phyloP scores from a whole-genome alignment of 2,888 invertebrate species.

The Trachelus troglodyta region DNA sequence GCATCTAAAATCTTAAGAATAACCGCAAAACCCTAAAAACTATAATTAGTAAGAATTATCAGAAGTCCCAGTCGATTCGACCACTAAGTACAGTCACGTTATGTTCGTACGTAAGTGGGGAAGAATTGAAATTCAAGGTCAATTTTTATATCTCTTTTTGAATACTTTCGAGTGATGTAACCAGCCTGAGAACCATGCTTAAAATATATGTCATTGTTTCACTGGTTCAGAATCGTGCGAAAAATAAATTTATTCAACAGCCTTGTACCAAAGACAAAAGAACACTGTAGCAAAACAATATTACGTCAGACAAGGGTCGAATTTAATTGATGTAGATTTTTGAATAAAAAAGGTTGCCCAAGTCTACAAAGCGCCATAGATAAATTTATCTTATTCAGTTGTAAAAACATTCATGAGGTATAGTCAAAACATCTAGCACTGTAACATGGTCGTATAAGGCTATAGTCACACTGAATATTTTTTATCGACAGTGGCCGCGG shows the following conservation, averaged over 20 bases:
- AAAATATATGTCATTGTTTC: background rate
- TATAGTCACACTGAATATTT: background rate
- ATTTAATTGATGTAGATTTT: background rate
- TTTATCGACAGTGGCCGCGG: background rate
- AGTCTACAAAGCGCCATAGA: background rate
- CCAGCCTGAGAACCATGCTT: background rate
- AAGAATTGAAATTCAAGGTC: background rate
- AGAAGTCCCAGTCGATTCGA: background rate
- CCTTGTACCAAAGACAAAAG: background rate
- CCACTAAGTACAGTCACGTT: background rate
- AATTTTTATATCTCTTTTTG: background rate
- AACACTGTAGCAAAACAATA: background rate
- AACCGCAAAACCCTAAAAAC: no score
- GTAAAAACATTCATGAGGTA: background rate
- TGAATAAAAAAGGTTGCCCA: background rate
- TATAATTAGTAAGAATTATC: background rate
- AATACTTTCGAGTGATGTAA: background rate
- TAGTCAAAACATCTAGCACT: background rate
- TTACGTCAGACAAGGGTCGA: background rate
- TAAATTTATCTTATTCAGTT: background rate
- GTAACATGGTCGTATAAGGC: background rate
- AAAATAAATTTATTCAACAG: background rate
- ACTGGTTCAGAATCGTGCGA: background rate
- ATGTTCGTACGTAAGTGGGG: background rate
- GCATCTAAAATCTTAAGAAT: no score